phyloP scores from a whole-genome alignment of 1,140 invertebrate genomes.

The Oedothorax gibbosus region DNA sequence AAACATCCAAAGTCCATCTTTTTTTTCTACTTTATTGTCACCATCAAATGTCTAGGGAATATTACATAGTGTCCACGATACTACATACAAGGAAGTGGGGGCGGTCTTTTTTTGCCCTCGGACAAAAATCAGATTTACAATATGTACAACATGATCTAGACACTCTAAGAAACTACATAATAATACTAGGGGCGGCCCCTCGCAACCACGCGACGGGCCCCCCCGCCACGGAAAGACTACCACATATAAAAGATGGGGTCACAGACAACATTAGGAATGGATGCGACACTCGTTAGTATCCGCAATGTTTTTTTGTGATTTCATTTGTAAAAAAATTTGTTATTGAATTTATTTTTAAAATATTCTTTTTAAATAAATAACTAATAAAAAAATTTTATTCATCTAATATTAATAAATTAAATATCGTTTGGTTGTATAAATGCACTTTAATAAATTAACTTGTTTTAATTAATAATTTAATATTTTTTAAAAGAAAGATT shows the following conservation, averaged over 20 bases:
- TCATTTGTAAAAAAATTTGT: constrained; percentile 9
- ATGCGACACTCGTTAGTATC: constrained; percentile 32
- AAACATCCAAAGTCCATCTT: constrained; percentile 22
- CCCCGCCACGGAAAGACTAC: background rate
- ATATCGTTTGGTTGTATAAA: background rate
- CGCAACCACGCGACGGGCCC: constrained; percentile 4
- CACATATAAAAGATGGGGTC: background rate
- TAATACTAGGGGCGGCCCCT: background rate
- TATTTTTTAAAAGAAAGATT: too few species aligned
- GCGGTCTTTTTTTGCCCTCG: constrained; percentile 12
- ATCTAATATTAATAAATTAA: background rate
- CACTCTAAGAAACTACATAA: too few species aligned
- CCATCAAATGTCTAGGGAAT: constrained; percentile 56
- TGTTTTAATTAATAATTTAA: too few species aligned
- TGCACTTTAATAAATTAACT: background rate
- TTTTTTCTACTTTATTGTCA: constrained; percentile 46
- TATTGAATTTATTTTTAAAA: too few species aligned
- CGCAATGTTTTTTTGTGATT: background rate
- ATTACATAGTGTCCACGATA: constrained; percentile 51
- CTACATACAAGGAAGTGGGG: constrained; percentile 33
- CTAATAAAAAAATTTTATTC: background rate
- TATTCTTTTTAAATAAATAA: too few species aligned
- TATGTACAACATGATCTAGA: constrained; percentile 27
- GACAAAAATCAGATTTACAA: constrained; percentile 49
- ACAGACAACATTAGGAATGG: constrained; percentile 34